phyloP scores from a whole-genome alignment of 2,888 invertebrate genomes.

The Catocala sponsa region DNA sequence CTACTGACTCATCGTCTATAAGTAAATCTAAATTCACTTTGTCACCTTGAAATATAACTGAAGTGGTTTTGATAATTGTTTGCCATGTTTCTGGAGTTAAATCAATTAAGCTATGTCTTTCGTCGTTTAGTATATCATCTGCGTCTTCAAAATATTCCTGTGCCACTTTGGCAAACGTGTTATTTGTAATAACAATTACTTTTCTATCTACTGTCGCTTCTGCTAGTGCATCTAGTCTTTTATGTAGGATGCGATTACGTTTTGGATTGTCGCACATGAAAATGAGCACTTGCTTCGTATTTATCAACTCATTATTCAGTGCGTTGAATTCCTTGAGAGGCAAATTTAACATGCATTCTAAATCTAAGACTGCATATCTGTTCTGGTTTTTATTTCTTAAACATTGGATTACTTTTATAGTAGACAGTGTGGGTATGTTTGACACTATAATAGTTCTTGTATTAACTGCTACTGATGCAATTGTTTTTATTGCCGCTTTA shows the following conservation, averaged over 20 bases:
- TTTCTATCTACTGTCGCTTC: not conserved
- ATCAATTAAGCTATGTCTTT: conserved; percentile 8
- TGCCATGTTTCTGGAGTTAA: conserved; percentile 4
- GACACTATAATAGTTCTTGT: conserved; percentile 11
- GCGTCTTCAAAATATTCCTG: conserved; percentile 1
- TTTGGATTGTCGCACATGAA: conserved; percentile 4
- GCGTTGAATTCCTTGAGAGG: not conserved
- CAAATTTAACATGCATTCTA: conserved; percentile 8
- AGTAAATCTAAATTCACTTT: conserved; percentile 8
- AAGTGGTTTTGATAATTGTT: conserved; percentile 1
- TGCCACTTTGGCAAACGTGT: not conserved
- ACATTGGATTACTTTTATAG: conserved; percentile 1
- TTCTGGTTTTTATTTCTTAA: conserved; percentile 6
- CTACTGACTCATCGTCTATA: not conserved
- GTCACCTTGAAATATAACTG: conserved; percentile 16
- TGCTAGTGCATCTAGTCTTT: not conserved
- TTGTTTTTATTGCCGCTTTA: not conserved
- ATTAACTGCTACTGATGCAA: not conserved
- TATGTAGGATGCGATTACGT: not conserved
- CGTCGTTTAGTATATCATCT: not conserved
- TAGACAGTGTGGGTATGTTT: conserved; percentile 10
- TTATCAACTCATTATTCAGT: conserved; percentile 7
- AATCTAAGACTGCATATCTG: conserved; percentile 11
- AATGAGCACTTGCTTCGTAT: conserved; percentile 2
- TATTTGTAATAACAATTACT: conserved; percentile 13